Evolutionary conservation across 1,140 invertebrate species (phyloP).

Genomic region (Hylaeus volcanicus): DNA sequence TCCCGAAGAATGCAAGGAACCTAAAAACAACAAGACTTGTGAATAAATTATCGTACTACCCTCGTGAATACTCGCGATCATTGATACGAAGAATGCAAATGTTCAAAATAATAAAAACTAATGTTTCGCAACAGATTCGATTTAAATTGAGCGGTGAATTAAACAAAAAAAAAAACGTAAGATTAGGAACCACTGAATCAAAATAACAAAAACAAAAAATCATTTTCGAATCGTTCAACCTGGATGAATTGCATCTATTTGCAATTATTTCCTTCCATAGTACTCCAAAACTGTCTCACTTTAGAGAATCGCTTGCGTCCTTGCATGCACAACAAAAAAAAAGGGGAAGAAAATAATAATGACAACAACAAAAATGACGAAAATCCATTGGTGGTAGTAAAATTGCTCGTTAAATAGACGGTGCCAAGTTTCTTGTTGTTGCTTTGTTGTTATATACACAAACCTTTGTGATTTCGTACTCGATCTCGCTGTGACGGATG

Average conservation of each 20-base stretch:
- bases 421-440: slow-evolving; percentile 14
- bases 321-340: slow-evolving; percentile 75
- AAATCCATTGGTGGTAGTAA: slow-evolving; percentile 13
- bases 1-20: slow-evolving; percentile 79
- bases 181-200: background rate
- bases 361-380: slow-evolving; percentile 59
- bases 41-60: background rate
- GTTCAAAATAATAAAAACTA: slow-evolving; percentile 9
- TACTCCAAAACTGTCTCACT: slow-evolving; percentile 81
- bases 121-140: too few relatives aligned
- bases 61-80: background rate
- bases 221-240: slow-evolving; percentile 58
- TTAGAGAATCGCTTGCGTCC: slow-evolving; percentile 81
- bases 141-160: too few relatives aligned
- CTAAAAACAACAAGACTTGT: slow-evolving; percentile 61
- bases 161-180: too few relatives aligned
- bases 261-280: slow-evolving; percentile 78
- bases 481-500: slow-evolving; percentile 71
- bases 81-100: slow-evolving; percentile 10
- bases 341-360: slow-evolving; percentile 62
- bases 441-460: slow-evolving; percentile 58
- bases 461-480: slow-evolving; percentile 78
- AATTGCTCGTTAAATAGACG: slow-evolving; percentile 9
- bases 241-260: slow-evolving; percentile 69
- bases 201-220: slow-evolving; percentile 14